Base-by-base conservation (phyloP, 1,140 invertebrate species). In the Cryptotermes secundus region DNA sequence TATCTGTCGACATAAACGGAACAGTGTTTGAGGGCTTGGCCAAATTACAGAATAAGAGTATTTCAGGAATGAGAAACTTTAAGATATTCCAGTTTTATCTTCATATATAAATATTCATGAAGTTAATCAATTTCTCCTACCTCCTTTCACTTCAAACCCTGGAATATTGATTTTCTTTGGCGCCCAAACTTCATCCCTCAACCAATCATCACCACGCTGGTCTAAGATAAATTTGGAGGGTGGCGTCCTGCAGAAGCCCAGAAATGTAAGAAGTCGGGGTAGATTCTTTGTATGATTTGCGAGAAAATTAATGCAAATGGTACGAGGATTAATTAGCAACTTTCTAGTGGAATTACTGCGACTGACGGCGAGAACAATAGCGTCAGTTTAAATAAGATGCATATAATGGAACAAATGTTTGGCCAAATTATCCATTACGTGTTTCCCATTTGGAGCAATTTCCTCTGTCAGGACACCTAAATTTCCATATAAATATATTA, bases 121-220 rank as follows among this genome's bases (percentile, higher is more conserved):
- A 14, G 7, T 72, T 72, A 72, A 72, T 72, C 59, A 72, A n/a
- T 72, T 72, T 72, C 59, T 31, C 59, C 10, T 16, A 72, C n/a
- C 59, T 72, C 59, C 59, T 31, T 31, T 72, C n/a, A 26, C 26
- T 72, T 72, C 3, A 72, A 14, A 2, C 59, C 59, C 31, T 31
- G 59, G 59, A 59, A 72, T 31, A 72, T 72, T 72, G 59, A 72
- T 72, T 72, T 72, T 72, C 59, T 72, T 72, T 49, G 45, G 16
- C 3, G 45, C 19, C 16, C 14, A 49, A 49, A 19, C 45, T 49
- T 49, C 45, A 49, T 49, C 45, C 45, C 59, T 10, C 26, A 4
- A 10, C 59, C 59, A 1, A 26, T 72, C 59, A 26, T n/a, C 59
- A n/a, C 59, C 26, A 72, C 59, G 31, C 6, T 72, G 59, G 14